Evolutionary conservation across 1,140 invertebrate genomes (phyloP), one percentile per base, ranked within the genome.

Genomic region (Pseudomyrmex pallidus): DNA sequence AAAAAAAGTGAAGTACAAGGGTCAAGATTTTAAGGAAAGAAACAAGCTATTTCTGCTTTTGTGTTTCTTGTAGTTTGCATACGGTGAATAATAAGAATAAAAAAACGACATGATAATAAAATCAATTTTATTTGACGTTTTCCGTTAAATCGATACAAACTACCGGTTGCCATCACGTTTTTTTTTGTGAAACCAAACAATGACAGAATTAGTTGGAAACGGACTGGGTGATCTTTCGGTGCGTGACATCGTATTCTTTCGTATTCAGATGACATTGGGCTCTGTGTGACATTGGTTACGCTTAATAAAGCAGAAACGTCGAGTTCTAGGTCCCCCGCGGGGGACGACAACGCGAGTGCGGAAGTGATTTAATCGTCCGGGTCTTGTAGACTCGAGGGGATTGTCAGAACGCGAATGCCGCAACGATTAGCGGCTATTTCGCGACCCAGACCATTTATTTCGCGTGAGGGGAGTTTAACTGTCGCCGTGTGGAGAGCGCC

Each of bases 381-480:
- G 20, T 52, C 68, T 64, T 54, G 48, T 25, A 7, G n/a, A 48
- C 44, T 57, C 12, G 15, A 50, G 35, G 35, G 64, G 73, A 68
- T 59, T 66, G 44, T 48, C 8, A 22, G 20, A 54, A 74, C 35
- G 63, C 64, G 63, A 61, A 50, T n/a, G 64, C 22, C 20, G 64
- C 22, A 67, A 68, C 64, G 78, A 83, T 87, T 83, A 87, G 85
- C 77, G 63, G 62, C 82, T 85, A 90, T 88, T 87, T 83, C 61
- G 70, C 70, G 62, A 50, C n/a, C 70, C 67, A 25, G 74, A 25
- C 54, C 85, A 72, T 89, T 83, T 83, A 82, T 35, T 35, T 90
- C 70, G 67, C 52, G 64, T 52, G 77, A 59, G 68, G 68, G 35
- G 35, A 35, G 74, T 83, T 83, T 85, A 80, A 83, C 68, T 68